phyloP scores from a whole-genome alignment of 2,888 invertebrate species.

The Ornithoptera alexandrae region DNA sequence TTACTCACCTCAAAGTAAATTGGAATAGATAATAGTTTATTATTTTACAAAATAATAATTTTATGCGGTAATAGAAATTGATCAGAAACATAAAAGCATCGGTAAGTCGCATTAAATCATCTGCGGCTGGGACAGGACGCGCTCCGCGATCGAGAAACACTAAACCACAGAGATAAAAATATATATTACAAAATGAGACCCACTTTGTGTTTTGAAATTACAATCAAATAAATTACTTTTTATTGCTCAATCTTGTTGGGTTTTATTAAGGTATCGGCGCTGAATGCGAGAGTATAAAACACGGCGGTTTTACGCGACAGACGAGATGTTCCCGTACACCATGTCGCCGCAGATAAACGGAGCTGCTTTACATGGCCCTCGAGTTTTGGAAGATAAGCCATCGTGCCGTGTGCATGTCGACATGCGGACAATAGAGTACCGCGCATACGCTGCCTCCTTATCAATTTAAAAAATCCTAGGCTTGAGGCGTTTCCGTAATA shows the following conservation, averaged over 20 bases:
- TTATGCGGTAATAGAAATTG: slow-evolving; percentile 58
- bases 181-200: slow-evolving; percentile 78
- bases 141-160: slow-evolving; percentile 67
- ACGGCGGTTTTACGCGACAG: slow-evolving; percentile 74
- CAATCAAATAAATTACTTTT: slow-evolving; percentile 80
- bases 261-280: slow-evolving; percentile 79
- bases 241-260: slow-evolving; percentile 80
- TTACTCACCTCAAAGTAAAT: slow-evolving; percentile 6
- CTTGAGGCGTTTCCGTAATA: slow-evolving; percentile 29
- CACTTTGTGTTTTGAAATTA: slow-evolving; percentile 80
- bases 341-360: slow-evolving; percentile 57
- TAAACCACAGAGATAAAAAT: slow-evolving; percentile 79
- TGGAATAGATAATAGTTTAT: slow-evolving; percentile 28
- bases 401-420: slow-evolving; percentile 60
- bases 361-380: slow-evolving; percentile 66
- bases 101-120: slow-evolving; percentile 52
- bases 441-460: slow-evolving; percentile 45
- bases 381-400: slow-evolving; percentile 68
- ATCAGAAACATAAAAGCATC: slow-evolving; percentile 59
- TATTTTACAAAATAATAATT: slow-evolving; percentile 45
- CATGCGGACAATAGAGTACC: slow-evolving; percentile 53
- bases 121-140: slow-evolving; percentile 62
- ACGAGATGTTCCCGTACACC: slow-evolving; percentile 64
- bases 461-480: slow-evolving; percentile 36
- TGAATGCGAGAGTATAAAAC: slow-evolving; percentile 74